These are phyloP conservation scores for Nycteola revayana DNA, from an alignment of 2,888 invertebrate species.

Conservation along the genomic window DNA sequence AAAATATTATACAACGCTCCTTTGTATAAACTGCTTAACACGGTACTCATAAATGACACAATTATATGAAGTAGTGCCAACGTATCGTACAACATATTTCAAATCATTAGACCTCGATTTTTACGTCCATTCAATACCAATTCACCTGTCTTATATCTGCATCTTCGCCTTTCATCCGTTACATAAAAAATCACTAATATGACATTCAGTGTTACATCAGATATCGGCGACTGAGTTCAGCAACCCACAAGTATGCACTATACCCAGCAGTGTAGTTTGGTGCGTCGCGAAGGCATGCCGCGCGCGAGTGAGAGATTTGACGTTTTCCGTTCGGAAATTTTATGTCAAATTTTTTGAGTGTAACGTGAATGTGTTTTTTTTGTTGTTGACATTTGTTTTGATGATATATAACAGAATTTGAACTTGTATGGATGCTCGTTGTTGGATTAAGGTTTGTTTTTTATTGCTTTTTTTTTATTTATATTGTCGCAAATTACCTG, in stretches of 20 bases:
- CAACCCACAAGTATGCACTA: slow-evolving; percentile 10
- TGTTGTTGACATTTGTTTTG: slow-evolving; percentile 5
- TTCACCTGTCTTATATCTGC: too few relatives aligned
- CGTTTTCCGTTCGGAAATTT: slow-evolving; percentile 59
- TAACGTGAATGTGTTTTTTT: slow-evolving; percentile 36
- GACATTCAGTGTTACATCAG: slow-evolving; percentile 38
- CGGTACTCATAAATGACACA: too few relatives aligned
- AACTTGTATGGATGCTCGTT: not conserved
- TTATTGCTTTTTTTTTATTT: too few relatives aligned
- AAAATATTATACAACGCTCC: too few relatives aligned
- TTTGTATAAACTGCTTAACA: too few relatives aligned
- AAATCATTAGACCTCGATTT: too few relatives aligned
- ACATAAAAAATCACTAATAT: slow-evolving; percentile 37
- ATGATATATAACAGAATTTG: too few relatives aligned
- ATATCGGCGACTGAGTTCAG: slow-evolving; percentile 31
- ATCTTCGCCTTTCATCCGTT: slow-evolving; percentile 36
- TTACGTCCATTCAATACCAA: slow-evolving; percentile 3
- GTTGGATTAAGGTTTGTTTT: not conserved
- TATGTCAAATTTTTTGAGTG: slow-evolving; percentile 54
- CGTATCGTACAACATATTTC: too few relatives aligned
- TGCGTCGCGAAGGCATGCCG: slow-evolving; percentile 31
- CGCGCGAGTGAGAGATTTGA: slow-evolving; percentile 45
- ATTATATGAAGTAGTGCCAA: too few relatives aligned
- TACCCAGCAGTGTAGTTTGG: slow-evolving; percentile 33
- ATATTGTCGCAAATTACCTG: too few relatives aligned